Evolutionary conservation across 2,113 vertebrate genomes (phyloP), one percentile per base, ranked within the genome.

Genomic region (Actenoides hombroni): DNA sequence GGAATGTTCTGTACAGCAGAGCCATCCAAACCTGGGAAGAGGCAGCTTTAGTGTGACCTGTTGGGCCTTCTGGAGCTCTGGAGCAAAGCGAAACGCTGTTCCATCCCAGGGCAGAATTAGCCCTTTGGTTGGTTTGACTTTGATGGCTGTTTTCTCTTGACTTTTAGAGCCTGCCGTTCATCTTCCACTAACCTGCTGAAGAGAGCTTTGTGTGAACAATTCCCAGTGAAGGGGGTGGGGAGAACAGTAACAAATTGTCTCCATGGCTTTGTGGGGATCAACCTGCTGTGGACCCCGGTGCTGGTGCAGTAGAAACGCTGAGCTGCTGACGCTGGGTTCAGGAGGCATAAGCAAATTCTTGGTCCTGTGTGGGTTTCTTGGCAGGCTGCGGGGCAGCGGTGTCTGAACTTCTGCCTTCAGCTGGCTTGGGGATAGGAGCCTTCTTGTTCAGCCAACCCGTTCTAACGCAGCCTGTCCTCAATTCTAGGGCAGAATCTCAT

Each of bases 401-500:
- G 25, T 13, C 56, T 61, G 79, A 53, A 21, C 61, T 37, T 31
- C 2, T 35, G 69, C 1, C 1, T 51, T 69, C 64, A 19, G 39
- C 44, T 39, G 35, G 11, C 56, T 57, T 17, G 13, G 37, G 23
- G 59, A 9, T 18, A 5, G 0, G 12, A 56, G 73, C 5, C 64
- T 60, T 48, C 3, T 2, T 42, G 29, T 57, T 61, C 81, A 48
- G 42, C 35, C 67, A 16, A 25, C 51, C 69, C 35, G 26, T 57
- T 40, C 64, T 94, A 19, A 97, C 14, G 15, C 57, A 2, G 21
- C 59, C 44, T 76, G 35, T 60, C n/a, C 90, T 75, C 56, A 6
- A 33, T 81, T 91, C 8, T n/a, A 99, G 99, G 98, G 70, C 98
- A 98, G 57, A 98, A 98, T 95, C 98, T 98, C 91, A 98, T 99